These are phyloP conservation scores for Erynnis tages DNA, from an alignment of 2,888 invertebrate genomes.

Conservation along the genomic window DNA sequence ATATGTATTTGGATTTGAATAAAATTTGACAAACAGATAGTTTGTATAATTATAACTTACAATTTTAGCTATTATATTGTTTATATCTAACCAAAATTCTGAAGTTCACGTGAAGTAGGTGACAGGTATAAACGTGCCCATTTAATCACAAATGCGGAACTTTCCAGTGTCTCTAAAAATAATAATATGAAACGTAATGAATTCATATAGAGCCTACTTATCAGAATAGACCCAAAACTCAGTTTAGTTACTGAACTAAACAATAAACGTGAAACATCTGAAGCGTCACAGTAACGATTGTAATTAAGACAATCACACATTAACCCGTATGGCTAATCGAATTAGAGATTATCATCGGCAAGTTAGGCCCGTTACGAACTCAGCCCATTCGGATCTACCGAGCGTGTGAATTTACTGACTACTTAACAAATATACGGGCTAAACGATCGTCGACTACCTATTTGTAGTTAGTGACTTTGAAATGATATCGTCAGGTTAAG, in stretches of 20 bases:
- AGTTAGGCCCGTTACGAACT: constrained; percentile 39
- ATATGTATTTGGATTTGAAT: no score
- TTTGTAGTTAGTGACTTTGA: constrained; percentile 5
- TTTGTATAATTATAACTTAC: no score
- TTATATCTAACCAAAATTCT: no score
- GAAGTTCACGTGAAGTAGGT: no score
- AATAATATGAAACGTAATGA: no score
- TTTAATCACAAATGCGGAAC: no score
- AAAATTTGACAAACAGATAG: no score
- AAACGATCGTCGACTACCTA: constrained; percentile 35
- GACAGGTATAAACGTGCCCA: no score
- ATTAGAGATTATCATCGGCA: constrained; percentile 49
- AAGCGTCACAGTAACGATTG: constrained; percentile 11
- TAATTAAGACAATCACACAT: constrained; percentile 25
- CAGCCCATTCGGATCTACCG: constrained; percentile 49
- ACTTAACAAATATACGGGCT: constrained; percentile 48
- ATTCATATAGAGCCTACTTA: no score
- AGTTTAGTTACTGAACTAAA: constrained; percentile 9
- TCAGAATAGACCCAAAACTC: no score
- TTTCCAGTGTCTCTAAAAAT: no score
- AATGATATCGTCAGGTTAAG: constrained; percentile 1
- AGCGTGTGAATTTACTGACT: constrained; percentile 51
- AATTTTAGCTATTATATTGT: no score
- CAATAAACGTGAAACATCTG: constrained; percentile 7
- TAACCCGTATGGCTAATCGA: constrained; percentile 37